Percentiles rank a stretch among this genome's conserved stretches.
Conservation (phyloP, 1,140 invertebrate genomes). For the Tigriopus japonicus region DNA sequence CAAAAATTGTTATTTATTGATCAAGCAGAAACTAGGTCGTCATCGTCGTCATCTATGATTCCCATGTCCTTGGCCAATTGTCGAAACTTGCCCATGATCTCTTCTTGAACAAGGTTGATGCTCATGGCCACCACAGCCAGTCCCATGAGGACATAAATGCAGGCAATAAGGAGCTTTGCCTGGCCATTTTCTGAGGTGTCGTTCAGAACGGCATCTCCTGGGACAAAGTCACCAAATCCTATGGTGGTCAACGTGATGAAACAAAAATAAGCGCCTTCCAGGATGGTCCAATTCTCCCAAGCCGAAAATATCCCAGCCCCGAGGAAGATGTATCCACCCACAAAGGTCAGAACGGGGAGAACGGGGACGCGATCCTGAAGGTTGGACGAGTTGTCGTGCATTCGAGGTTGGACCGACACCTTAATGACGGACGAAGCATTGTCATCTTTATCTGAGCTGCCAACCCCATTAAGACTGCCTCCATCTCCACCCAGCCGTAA, state of each 20-base stretch:
- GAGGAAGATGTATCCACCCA: conserved; percentile 10
- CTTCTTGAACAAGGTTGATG: conserved; percentile 12
- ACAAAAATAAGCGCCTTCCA: conserved; percentile 66
- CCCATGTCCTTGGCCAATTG: conserved; percentile 13
- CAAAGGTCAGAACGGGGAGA: conserved; percentile 6
- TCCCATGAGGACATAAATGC: conserved; percentile 10
- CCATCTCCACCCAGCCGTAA: too few relatives aligned
- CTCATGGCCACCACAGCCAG: conserved; percentile 12
- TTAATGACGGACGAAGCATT: neutral
- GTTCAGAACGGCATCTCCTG: conserved; percentile 11
- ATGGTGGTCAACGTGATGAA: conserved; percentile 68
- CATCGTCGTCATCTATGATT: conserved; percentile 8
- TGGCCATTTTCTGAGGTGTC: conserved; percentile 3
- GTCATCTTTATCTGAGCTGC: neutral
- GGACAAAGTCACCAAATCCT: conserved; percentile 22
- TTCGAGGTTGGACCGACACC: neutral
- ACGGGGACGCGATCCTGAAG: neutral
- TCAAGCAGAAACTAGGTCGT: neutral
- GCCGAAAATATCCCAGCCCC: conserved; percentile 48
- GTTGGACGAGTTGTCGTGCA: neutral
- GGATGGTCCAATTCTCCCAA: conserved; percentile 53
- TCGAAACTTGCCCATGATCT: neutral
- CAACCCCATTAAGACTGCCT: neutral
- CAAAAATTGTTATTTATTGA: neutral
- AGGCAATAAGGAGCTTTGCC: conserved; percentile 12